These are phyloP conservation scores for Ivindomyrus marchei DNA, from an alignment of 2,113 vertebrate species.

Conservation along the genomic window DNA sequence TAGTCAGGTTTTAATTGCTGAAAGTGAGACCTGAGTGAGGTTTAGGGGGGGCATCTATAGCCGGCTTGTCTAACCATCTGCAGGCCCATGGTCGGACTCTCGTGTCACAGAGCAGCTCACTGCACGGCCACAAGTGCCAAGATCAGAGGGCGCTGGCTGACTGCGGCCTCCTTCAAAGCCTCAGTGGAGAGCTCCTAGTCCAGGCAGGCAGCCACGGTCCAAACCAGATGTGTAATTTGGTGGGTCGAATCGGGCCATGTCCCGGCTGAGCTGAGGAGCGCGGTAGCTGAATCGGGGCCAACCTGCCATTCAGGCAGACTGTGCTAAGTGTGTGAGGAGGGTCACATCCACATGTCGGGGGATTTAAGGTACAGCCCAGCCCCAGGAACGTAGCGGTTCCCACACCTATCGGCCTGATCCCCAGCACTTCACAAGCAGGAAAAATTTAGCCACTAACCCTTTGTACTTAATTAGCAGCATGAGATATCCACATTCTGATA, in stretches of 20 bases:
- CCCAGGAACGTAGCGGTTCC: background rate
- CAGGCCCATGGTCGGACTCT: background rate
- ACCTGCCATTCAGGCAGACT: background rate
- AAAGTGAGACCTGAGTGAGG: background rate
- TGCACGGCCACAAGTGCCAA: background rate
- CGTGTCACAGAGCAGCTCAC: background rate
- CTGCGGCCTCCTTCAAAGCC: background rate
- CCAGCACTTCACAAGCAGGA: background rate
- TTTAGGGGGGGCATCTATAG: background rate
- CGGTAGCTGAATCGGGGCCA: background rate
- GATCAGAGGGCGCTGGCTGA: background rate
- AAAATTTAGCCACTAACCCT: background rate
- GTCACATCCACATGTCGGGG: background rate
- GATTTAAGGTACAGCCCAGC: background rate
- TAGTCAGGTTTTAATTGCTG: background rate
- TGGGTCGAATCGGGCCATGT: slow-evolving; percentile 29
- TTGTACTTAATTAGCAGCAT: background rate
- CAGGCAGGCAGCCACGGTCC: slow-evolving; percentile 11
- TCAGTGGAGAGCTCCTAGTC: background rate
- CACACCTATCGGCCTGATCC: background rate
- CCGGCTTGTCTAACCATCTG: background rate
- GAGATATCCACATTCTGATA: background rate
- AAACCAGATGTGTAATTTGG: slow-evolving; percentile 25
- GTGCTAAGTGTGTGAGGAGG: background rate
- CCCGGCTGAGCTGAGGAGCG: slow-evolving; percentile 22